phyloP scores from a whole-genome alignment of 2,113 vertebrate genomes.

The Oreotrochilus melanogaster region DNA sequence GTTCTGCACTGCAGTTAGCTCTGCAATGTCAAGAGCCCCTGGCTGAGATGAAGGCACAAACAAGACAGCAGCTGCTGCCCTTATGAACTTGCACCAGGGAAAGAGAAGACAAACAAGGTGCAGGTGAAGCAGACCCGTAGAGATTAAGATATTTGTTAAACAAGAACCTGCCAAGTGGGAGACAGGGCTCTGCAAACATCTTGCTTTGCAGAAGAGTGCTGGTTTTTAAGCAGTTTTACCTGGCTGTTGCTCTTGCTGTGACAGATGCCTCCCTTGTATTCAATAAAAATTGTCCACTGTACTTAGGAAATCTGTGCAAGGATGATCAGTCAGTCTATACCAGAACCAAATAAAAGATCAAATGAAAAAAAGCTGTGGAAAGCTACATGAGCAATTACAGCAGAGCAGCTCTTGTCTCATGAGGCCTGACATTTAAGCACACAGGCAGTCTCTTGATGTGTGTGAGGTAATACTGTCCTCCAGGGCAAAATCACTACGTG shows the following conservation, averaged over 20 bases:
- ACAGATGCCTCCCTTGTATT: background rate
- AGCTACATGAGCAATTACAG: background rate
- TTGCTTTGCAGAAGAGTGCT: background rate
- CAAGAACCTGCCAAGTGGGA: background rate
- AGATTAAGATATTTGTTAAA: background rate
- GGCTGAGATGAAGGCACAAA: background rate
- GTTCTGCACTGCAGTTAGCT: background rate
- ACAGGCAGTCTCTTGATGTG: background rate
- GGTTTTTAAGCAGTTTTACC: background rate
- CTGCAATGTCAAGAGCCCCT: background rate
- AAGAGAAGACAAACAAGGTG: background rate
- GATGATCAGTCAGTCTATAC: background rate
- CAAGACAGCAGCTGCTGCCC: background rate
- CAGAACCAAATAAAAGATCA: background rate
- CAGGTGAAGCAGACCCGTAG: background rate
- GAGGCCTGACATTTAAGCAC: background rate
- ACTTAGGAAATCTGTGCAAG: background rate
- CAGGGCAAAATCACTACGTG: background rate
- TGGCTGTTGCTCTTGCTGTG: background rate
- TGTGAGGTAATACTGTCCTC: conserved; percentile 19
- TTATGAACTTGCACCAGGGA: background rate
- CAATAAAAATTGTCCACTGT: background rate
- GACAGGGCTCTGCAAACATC: background rate
- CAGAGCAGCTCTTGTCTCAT: background rate
- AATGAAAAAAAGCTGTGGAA: background rate